Base-by-base conservation (phyloP, 1,140 invertebrate species). In the Brachionus calyciflorus region DNA sequence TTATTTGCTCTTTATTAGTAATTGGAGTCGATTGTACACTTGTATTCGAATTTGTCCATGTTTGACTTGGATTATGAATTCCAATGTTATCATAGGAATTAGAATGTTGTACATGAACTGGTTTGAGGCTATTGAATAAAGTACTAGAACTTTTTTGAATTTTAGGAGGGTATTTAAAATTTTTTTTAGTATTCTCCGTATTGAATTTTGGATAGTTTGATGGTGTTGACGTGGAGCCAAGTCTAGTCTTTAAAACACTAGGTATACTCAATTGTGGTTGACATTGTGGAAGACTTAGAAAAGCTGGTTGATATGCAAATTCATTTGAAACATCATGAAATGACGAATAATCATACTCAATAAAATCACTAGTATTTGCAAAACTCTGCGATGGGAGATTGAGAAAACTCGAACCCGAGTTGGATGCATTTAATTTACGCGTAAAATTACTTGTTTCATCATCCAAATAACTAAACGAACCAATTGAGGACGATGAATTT, bases 1-100 rank as follows among this genome's bases (percentile, higher is more conserved):
- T 90, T 17, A 91, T 73, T 33, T 51, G 46, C n/a, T 51, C 28
- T 24, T 73, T 73, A 28, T 73, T 73, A 24, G n/a, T n/a, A n/a
- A 14, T 73, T n/a, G 69, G 46, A 1, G 69, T 55, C 12, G 40
- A 30, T 33, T 73, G 69, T 5, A n/a, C n/a, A n/a, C n/a, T n/a
- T n/a, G n/a, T n/a, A n/a, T n/a, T n/a, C n/a, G 28, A 1, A 24
- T 10, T 51, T 6, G 19, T 3, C 37, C 37, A 55, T n/a, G n/a
- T n/a, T 24, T 49, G 46, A 24, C 17, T 9, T 17, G 28, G 19
- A 7, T 26, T 19, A 26, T 12, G 3, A 37, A 73, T 21, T 9
- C 51, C 51, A 19, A 73, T 37, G 46, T 51, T 73, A 33, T 73
- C 69, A 53, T 73, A 73, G 12, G 69, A 73, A 40, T 21, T 51